Percentiles rank a stretch among this genome's conserved stretches.
phyloP scores from a whole-genome alignment of 23 tunicate genomes.

The Diplosoma virens region DNA sequence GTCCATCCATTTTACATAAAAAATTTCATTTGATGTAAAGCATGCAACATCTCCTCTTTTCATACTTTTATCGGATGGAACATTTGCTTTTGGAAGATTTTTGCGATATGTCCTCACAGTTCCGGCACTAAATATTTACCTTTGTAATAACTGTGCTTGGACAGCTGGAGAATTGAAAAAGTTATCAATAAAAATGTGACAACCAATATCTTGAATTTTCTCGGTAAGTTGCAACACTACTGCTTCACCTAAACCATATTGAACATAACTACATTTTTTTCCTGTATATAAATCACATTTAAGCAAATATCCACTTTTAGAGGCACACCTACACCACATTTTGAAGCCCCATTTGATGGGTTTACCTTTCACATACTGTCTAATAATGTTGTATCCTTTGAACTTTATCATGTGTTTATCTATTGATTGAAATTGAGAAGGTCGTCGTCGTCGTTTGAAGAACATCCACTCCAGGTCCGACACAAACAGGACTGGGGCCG shows the following conservation, averaged over 20 bases:
- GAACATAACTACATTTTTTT: neutral
- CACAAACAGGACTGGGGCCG: no score
- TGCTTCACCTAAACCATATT: slow-evolving; percentile 10
- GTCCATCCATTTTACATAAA: slow-evolving; percentile 6
- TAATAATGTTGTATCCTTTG: slow-evolving; percentile 1
- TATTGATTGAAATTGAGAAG: neutral
- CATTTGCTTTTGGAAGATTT: neutral
- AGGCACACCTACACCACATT: slow-evolving; percentile 13
- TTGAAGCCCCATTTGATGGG: slow-evolving; percentile 9
- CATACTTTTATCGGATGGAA: slow-evolving; percentile 9
- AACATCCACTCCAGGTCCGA: no score
- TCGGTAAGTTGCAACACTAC: slow-evolving; percentile 3
- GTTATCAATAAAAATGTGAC: slow-evolving; percentile 7
- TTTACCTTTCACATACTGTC: slow-evolving; percentile 16
- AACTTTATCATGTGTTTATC: slow-evolving; percentile 17
- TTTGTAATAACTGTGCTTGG: neutral
- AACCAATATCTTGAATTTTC: neutral
- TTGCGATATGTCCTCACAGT: neutral
- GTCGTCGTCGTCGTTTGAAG: no score
- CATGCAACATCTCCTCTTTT: slow-evolving; percentile 1
- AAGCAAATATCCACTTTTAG: neutral
- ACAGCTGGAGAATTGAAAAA: slow-evolving; percentile 5
- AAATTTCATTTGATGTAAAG: neutral
- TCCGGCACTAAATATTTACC: neutral
- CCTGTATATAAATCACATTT: slow-evolving; percentile 12